Evolutionary conservation across 2,113 vertebrate species (phyloP).

Genomic region (Callipepla californica): DNA sequence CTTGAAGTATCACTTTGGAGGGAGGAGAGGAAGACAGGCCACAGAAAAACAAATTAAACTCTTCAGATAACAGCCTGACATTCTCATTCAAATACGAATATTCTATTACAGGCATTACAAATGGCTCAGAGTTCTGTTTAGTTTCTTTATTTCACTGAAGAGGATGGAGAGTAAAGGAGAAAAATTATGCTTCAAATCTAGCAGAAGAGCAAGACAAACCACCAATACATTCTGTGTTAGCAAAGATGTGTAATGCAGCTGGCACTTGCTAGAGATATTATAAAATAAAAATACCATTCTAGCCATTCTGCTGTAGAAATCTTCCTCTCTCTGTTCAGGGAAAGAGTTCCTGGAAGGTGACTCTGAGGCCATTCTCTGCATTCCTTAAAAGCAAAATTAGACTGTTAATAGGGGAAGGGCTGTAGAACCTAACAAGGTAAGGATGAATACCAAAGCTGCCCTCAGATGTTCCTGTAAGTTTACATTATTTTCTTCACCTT

Average conservation of each 20-base stretch:
- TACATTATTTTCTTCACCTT: rapidly evolving
- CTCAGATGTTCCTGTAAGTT: background rate
- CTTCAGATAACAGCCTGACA: background rate
- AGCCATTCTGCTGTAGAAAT: constrained; percentile 87
- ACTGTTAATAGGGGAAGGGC: background rate
- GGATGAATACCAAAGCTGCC: background rate
- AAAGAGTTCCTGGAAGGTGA: constrained; percentile 67
- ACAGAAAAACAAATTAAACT: background rate
- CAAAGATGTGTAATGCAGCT: background rate
- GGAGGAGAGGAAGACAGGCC: background rate
- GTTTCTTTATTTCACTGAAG: background rate
- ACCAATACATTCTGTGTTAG: background rate
- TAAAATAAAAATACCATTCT: constrained; percentile 79
- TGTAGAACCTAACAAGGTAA: background rate
- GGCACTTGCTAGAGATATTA: background rate
- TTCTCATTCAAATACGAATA: no score
- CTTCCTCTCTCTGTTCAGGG: constrained; percentile 78
- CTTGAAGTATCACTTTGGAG: background rate
- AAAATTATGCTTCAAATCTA: background rate
- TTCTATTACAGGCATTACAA: background rate
- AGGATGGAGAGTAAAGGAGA: background rate
- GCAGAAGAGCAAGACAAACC: background rate
- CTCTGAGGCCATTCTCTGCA: constrained; percentile 26
- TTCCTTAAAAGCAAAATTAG: background rate
- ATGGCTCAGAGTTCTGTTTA: background rate